These are phyloP conservation scores for Grallaria varia DNA, from an alignment of 2,113 vertebrate genomes.

Conservation along the genomic window DNA sequence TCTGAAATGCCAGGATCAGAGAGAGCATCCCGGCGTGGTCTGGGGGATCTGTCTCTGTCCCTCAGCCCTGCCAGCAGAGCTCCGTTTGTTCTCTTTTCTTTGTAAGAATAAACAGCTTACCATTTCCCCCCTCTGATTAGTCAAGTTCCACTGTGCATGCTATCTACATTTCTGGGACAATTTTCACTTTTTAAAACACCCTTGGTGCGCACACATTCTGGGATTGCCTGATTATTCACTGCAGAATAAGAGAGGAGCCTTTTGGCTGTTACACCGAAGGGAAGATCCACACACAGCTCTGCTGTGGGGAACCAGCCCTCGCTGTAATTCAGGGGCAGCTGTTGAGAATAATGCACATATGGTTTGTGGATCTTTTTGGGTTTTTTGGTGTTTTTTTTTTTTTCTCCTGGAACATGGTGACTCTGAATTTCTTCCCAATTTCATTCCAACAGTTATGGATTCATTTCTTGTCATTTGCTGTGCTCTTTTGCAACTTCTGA, in stretches of 20 bases:
- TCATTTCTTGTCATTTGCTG: neutral
- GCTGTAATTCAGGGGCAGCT: neutral
- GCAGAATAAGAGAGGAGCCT: neutral
- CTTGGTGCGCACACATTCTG: neutral
- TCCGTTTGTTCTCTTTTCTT: neutral
- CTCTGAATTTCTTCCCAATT: neutral
- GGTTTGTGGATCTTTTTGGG: no score
- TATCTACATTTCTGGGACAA: neutral
- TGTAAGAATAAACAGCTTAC: neutral
- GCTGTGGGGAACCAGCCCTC: neutral
- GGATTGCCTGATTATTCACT: neutral
- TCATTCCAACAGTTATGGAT: neutral
- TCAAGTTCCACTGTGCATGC: neutral
- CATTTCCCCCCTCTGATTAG: fast-evolving
- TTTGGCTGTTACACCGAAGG: neutral
- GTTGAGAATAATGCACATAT: neutral
- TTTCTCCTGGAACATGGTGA: neutral
- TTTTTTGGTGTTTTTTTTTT: no score
- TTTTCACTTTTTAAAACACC: neutral
- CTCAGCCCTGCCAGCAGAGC: neutral
- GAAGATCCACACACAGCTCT: neutral
- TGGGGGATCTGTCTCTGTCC: neutral
- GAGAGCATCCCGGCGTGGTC: neutral
- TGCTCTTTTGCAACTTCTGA: slow-evolving; percentile 19
- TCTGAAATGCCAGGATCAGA: neutral